Evolutionary conservation across 1,140 invertebrate species (phyloP).

Genomic region (Pachypeltis micranthus): DNA sequence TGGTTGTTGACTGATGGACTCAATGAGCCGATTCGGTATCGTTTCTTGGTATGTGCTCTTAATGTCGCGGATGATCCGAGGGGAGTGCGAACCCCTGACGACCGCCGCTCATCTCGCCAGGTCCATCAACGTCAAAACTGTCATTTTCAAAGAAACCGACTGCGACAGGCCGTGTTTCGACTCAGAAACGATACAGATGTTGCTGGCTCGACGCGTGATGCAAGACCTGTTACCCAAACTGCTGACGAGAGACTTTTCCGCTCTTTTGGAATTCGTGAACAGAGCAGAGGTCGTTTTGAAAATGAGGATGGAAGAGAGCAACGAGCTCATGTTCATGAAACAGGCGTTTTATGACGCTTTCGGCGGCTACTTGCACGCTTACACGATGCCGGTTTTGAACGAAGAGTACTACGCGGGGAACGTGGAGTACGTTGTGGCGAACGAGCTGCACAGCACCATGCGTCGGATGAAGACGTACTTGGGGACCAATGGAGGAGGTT

Average conservation of each 20-base stretch:
- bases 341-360: slow-evolving; percentile 22
- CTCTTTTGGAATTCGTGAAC: slow-evolving; percentile 19
- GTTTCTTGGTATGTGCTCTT: too few species aligned
- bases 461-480: slow-evolving; percentile 20
- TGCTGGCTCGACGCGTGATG: slow-evolving; percentile 21
- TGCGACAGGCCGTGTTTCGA: slow-evolving; percentile 6
- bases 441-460: slow-evolving; percentile 15
- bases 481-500: slow-evolving; percentile 23
- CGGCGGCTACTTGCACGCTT: slow-evolving; percentile 25
- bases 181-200: slow-evolving; percentile 13
- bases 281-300: neutral
- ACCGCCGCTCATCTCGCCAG: neutral
- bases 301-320: neutral
- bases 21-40: too few species aligned
- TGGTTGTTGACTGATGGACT: too few species aligned
- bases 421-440: slow-evolving; percentile 16
- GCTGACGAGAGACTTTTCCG: slow-evolving; percentile 16
- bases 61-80: too few species aligned
- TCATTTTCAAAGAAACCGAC: slow-evolving; percentile 12
- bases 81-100: too few species aligned
- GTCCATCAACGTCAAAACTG: slow-evolving; percentile 15
- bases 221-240: slow-evolving; percentile 24
- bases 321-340: neutral
- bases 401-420: slow-evolving; percentile 27
- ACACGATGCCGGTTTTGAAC: slow-evolving; percentile 22